Percentiles rank a stretch among this genome's conserved stretches.
Conservation (phyloP, 2,113 vertebrate species). For the Petrocephalus zakoni region DNA sequence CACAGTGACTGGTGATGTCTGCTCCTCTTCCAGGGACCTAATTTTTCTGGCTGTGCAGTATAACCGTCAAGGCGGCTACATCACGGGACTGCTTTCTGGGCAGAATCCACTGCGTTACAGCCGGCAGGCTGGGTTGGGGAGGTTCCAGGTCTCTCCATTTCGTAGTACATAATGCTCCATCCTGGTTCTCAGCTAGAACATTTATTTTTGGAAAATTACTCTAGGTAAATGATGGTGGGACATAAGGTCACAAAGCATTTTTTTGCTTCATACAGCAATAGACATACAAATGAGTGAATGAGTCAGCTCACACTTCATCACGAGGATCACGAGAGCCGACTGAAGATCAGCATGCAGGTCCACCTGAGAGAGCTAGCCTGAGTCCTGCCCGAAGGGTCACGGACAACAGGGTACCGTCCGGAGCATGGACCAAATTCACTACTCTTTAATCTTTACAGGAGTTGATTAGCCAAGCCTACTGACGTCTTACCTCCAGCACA, state of each 20-base stretch:
- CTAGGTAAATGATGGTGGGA: background rate
- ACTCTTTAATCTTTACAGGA: background rate
- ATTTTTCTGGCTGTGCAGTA: background rate
- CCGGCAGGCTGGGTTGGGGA: background rate
- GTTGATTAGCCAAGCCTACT: background rate
- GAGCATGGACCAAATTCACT: background rate
- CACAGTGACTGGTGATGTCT: background rate
- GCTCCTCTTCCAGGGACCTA: background rate
- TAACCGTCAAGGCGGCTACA: background rate
- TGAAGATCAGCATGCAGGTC: background rate
- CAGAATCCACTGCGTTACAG: background rate
- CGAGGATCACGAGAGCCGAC: background rate
- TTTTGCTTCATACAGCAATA: background rate
- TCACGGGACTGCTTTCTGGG: background rate
- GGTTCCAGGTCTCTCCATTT: background rate
- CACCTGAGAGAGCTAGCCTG: too few species aligned
- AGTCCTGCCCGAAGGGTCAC: background rate
- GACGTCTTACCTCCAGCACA: background rate
- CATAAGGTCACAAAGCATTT: background rate
- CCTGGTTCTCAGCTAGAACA: background rate
- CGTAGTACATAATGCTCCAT: background rate
- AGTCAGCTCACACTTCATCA: background rate
- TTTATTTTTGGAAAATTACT: background rate
- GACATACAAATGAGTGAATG: background rate
- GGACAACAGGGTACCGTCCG: background rate